Base-by-base conservation (phyloP, 1,140 invertebrate genomes). In the Catajapyx aquilonaris region DNA sequence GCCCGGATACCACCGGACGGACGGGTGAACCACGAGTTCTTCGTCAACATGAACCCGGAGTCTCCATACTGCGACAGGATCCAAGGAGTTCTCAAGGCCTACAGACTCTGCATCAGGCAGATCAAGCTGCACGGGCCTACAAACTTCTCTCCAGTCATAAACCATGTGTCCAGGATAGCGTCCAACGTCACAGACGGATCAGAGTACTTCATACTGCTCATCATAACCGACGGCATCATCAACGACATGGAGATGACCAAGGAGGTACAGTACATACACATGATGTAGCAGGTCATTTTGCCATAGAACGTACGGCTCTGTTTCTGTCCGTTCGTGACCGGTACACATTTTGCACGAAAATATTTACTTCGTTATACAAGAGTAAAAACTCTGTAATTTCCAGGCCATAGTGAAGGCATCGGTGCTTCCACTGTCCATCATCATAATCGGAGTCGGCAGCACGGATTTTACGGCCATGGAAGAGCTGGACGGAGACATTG, bases 221-320 rank as follows among this genome's bases (percentile, higher is more conserved):
- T 77, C 38, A 55, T 77, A 5, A 77, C 73, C 4, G 73, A 77
- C 55, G 73, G 73, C 22, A 64, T 71, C 22, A 70, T 76, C 20
- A 70, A 64, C 20, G 73, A 76, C 47, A 70, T 76, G 63, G 59
- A 58, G 17, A 52, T 66, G 40, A 75, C 73, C 2, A 66, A 61
- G 43, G 51, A 66, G 54, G 61, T 56, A 46, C n/a, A n/a, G 38
- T 4, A 35, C 34, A 35, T n/a, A n/a, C n/a, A n/a, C n/a, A n/a
- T n/a, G n/a, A n/a, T n/a, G n/a, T n/a, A n/a, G n/a, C n/a, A n/a
- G n/a, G n/a, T n/a, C n/a, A n/a, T n/a, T n/a, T n/a, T n/a, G n/a
- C n/a, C n/a, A n/a, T n/a, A n/a, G n/a, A n/a, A n/a, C n/a, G n/a
- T n/a, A n/a, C n/a, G n/a, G n/a, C n/a, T n/a, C n/a, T n/a, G n/a